Conservation (phyloP, 2,797 vertebrate species). For the Melanotaenia trifasciata region DNA sequence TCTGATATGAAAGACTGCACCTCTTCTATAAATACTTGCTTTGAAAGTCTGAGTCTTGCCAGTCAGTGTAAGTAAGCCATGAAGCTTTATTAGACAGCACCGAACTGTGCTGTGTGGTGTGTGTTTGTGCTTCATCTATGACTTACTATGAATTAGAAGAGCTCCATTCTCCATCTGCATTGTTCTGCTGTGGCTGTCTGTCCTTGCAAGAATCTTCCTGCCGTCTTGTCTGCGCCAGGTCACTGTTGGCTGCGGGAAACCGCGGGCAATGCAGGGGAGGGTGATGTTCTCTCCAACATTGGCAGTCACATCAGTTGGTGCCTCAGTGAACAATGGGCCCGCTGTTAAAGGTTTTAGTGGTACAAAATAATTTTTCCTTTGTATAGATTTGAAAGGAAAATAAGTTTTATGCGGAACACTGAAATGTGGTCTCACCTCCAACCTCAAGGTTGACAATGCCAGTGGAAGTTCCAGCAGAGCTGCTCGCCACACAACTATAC, state of each 20-base stretch:
- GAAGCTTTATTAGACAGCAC: slow-evolving; percentile 11
- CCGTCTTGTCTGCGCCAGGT: slow-evolving; percentile 87
- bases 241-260: slow-evolving; percentile 82
- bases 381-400: slow-evolving; percentile 24
- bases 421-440: slow-evolving; percentile 85
- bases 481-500: slow-evolving; percentile 87
- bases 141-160: slow-evolving; percentile 90
- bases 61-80: slow-evolving; percentile 20
- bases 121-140: slow-evolving; percentile 31
- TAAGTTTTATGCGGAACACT: slow-evolving; percentile 7
- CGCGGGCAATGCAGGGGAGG: slow-evolving; percentile 83
- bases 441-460: slow-evolving; percentile 84
- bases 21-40: slow-evolving; percentile 54
- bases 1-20: slow-evolving; percentile 43
- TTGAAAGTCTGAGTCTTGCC: slow-evolving; percentile 41
- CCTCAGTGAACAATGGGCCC: slow-evolving; percentile 85
- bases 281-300: slow-evolving; percentile 84
- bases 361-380: slow-evolving; percentile 36
- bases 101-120: slow-evolving; percentile 4
- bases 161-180: slow-evolving; percentile 77
- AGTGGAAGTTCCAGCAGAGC: slow-evolving; percentile 77
- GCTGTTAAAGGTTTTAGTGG: slow-evolving; percentile 70
- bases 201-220: slow-evolving; percentile 62
- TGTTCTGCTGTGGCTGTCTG: slow-evolving; percentile 37
- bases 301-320: slow-evolving; percentile 76